These are phyloP conservation scores for Tautogolabrus adspersus DNA, from an alignment of 2,113 vertebrate species.

Conservation along the genomic window DNA sequence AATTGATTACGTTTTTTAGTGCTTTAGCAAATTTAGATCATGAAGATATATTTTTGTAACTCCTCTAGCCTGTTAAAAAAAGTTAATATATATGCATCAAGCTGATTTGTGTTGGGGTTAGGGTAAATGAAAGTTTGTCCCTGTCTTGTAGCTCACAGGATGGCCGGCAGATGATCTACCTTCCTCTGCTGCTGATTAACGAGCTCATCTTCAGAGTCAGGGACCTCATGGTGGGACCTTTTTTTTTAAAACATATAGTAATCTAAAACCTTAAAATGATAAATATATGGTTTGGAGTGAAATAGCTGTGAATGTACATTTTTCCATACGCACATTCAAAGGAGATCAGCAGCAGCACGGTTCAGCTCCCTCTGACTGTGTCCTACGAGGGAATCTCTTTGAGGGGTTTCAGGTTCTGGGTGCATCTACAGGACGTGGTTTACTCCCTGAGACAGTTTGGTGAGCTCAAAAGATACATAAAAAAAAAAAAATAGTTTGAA, in stretches of 20 bases:
- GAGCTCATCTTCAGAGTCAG: slow-evolving; percentile 94
- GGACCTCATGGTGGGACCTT: slow-evolving; percentile 90
- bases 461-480: slow-evolving; percentile 70
- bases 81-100: background rate
- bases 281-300: background rate
- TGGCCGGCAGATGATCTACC: slow-evolving; percentile 92
- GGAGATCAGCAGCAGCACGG: slow-evolving; percentile 91
- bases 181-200: slow-evolving; percentile 96
- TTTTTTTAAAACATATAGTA: background rate
- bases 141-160: slow-evolving; percentile 87
- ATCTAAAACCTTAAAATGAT: background rate
- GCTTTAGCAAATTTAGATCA: background rate
- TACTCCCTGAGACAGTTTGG: slow-evolving; percentile 95
- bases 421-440: slow-evolving; percentile 96
- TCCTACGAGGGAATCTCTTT: slow-evolving; percentile 94
- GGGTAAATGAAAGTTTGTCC: background rate
- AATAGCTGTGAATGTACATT: background rate
- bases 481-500: background rate
- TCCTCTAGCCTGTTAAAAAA: background rate
- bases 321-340: slow-evolving; percentile 48
- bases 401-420: slow-evolving; percentile 93
- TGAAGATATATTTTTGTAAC: background rate
- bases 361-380: slow-evolving; percentile 91
- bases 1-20: background rate
- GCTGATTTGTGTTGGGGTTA: background rate